Evolutionary conservation across 2,888 invertebrate genomes (phyloP).

Genomic region (Neelides folsomi): DNA sequence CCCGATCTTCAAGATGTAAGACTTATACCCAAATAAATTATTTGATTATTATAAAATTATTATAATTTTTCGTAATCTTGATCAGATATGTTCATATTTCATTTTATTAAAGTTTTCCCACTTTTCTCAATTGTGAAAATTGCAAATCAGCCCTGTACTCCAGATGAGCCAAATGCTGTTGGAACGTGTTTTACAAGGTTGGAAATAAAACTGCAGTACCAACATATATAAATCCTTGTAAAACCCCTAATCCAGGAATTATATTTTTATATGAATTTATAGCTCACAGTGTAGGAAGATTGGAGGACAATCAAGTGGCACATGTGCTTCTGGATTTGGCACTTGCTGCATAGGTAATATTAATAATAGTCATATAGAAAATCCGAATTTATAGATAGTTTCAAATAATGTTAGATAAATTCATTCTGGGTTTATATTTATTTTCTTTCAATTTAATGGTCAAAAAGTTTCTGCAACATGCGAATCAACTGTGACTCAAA

Average conservation of each 20-base stretch:
- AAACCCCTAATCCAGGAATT: too few species aligned
- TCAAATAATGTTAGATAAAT: neutral
- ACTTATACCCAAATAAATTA: too few species aligned
- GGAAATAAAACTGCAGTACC: too few species aligned
- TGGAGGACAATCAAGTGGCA: constrained; percentile 19
- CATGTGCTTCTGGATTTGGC: constrained; percentile 27
- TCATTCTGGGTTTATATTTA: neutral
- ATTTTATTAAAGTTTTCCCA: constrained; percentile 18
- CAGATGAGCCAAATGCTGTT: constrained; percentile 11
- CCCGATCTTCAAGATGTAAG: too few species aligned
- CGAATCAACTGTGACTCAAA: constrained; percentile 20
- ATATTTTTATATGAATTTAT: too few species aligned
- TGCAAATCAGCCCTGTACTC: constrained; percentile 22
- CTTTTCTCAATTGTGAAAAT: constrained; percentile 27
- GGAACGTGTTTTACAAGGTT: constrained; percentile 32
- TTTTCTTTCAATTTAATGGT: neutral
- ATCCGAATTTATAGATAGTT: too few species aligned
- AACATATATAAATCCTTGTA: too few species aligned
- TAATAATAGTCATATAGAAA: neutral
- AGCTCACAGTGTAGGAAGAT: constrained; percentile 26
- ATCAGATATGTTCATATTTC: too few species aligned
- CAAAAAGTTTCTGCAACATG: constrained; percentile 24
- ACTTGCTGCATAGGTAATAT: constrained; percentile 28
- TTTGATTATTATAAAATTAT: too few species aligned
- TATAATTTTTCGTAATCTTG: too few species aligned